Base-by-base conservation (phyloP, 2,888 invertebrate genomes). In the Tenthredo amoena region DNA sequence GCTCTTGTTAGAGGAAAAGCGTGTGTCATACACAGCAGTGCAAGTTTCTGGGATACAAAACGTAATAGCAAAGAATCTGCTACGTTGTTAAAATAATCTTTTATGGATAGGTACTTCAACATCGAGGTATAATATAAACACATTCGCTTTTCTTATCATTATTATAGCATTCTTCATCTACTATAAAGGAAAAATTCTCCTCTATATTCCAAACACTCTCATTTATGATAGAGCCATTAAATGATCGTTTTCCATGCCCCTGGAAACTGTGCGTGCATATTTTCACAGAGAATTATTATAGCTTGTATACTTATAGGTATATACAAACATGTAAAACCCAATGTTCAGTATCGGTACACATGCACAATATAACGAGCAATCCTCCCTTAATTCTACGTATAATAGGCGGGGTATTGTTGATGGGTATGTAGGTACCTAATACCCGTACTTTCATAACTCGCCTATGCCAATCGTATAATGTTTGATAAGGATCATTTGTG, bases 401-500 rank as follows among this genome's bases (percentile, higher is more conserved):
- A 72, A 72, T 43, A 72, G 72, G 72, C 15, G 10, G 21, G 10
- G 21, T 26, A 21, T 72, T 72, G 37, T 72, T 10, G 43, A 21
- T 40, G 40, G 40, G 43, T 43, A 40, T 40, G 21, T 43, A 10
- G n/a, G 18, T 12, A 26, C 18, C n/a, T 21, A 40, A 72, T 26
- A 10, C 72, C 6, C 4, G 15, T 74, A 74, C n/a, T 74, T 74
- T 74, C 72, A 74, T 74, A 43, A 74, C 21, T 74, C 72, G 72
- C 43, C 43, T 74, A 74, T 43, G 72, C 72, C 43, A 12, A 43
- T 74, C 43, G 72, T 74, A 74, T 74, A 43, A 74, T 74, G 72
- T 74, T 43, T 74, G 72, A 43, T 21, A 74, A 74, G 72, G 72
- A 74, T 74, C 72, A 43, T 74, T 74, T 43, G n/a, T 2, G 68